Evolutionary conservation across 2,113 vertebrate genomes (phyloP).

Genomic region (Passer montanus): DNA sequence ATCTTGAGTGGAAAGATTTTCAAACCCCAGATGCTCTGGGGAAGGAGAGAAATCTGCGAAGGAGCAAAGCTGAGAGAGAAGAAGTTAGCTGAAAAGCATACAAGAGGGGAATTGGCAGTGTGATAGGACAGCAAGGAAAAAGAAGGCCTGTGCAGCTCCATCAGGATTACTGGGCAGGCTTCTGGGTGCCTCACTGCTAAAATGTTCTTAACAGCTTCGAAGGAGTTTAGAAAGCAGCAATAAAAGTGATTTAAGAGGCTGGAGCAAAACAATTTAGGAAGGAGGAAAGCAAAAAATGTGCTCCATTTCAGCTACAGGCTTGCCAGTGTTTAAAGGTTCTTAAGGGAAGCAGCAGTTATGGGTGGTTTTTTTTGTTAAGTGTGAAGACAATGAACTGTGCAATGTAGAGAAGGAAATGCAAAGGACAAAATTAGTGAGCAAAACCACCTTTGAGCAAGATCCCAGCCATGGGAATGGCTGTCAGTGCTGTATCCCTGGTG

Average conservation of each 20-base stretch:
- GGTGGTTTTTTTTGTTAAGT: neutral
- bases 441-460: neutral
- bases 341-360: neutral
- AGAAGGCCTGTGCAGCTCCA: neutral
- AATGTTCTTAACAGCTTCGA: neutral
- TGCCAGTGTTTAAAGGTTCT: neutral
- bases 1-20: neutral
- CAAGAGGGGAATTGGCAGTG: neutral
- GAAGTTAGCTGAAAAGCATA: neutral
- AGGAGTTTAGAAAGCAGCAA: neutral
- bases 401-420: neutral
- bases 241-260: neutral
- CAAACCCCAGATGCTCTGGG: neutral
- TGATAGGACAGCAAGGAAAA: neutral
- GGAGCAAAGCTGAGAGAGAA: neutral
- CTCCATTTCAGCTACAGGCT: neutral
- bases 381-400: neutral
- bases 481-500: neutral
- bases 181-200: neutral
- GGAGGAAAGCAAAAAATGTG: neutral
- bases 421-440: neutral
- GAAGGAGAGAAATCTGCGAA: neutral
- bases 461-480: neutral
- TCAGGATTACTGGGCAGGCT: neutral
- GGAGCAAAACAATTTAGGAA: neutral